Conservation (phyloP, 2,113 vertebrate genomes). For the Macquaria australasica region DNA sequence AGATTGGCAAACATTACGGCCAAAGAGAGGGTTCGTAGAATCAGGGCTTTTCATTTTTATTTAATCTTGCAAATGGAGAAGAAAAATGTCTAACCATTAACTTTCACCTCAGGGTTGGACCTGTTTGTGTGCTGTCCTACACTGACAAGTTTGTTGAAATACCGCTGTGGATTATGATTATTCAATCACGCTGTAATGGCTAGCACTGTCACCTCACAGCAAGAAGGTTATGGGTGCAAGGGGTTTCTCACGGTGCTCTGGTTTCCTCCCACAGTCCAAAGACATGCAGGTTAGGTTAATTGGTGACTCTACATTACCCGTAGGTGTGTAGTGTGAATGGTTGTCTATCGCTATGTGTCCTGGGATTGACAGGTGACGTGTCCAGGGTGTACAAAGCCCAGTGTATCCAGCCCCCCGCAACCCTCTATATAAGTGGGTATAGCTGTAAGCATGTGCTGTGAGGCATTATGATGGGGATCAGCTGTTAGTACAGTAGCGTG, state of each 20-base stretch:
- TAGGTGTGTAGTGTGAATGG: not conserved
- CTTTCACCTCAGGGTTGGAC: conserved; percentile 25
- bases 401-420: conserved; percentile 9
- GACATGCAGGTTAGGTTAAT: conserved; percentile 1
- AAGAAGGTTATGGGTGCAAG: not conserved
- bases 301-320: not conserved
- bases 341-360: not conserved
- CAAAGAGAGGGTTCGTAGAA: conserved; percentile 11
- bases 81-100: conserved; percentile 29
- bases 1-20: conserved; percentile 2
- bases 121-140: conserved; percentile 36
- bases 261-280: not conserved
- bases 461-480: conserved; percentile 73
- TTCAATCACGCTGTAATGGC: conserved; percentile 60
- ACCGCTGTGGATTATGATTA: conserved; percentile 70
- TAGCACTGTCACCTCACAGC: not conserved
- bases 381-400: not conserved
- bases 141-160: conserved; percentile 52
- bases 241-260: not conserved
- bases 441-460: conserved; percentile 68
- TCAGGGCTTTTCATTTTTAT: conserved; percentile 44
- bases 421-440: conserved; percentile 34
- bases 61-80: conserved; percentile 32
- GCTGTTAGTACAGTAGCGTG: conserved; percentile 70
- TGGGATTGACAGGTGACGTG: conserved; percentile 16